phyloP scores from a whole-genome alignment of 2,888 invertebrate species.

The Rotaria socialis region DNA sequence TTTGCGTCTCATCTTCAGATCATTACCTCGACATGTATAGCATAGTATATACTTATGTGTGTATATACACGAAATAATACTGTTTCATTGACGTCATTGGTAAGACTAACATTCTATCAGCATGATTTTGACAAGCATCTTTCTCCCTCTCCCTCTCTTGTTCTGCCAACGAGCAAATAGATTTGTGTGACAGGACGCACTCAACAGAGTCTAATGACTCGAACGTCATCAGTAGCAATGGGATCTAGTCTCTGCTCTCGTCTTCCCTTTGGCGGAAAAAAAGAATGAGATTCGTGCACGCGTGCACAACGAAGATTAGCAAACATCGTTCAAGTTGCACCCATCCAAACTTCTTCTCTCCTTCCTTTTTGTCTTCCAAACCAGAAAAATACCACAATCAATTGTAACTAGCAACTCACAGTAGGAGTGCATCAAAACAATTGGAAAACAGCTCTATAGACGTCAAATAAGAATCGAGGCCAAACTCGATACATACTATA shows the following conservation, averaged over 20 bases:
- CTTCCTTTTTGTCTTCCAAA: not conserved
- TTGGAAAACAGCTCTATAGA: not conserved
- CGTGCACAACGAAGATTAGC: not conserved
- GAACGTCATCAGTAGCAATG: not conserved
- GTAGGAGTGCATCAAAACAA: constrained; percentile 11
- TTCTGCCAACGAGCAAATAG: not conserved
- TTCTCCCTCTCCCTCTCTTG: not conserved
- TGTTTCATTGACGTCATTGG: constrained; percentile 4
- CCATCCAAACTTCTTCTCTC: not conserved
- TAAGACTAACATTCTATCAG: not conserved
- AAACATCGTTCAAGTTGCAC: not conserved
- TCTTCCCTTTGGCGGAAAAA: not conserved
- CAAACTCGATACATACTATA: not conserved
- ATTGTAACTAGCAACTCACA: not conserved
- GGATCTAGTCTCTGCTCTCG: not conserved
- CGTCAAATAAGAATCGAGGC: not conserved
- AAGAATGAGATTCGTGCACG: not conserved
- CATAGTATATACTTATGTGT: not conserved
- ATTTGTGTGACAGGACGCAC: constrained; percentile 17
- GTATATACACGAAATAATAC: not conserved
- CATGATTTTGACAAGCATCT: constrained; percentile 10
- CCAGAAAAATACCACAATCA: not conserved
- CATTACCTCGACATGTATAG: not conserved
- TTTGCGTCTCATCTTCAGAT: not conserved
- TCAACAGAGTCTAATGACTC: constrained; percentile 14